Evolutionary conservation across 2,888 invertebrate genomes (phyloP).

Genomic region (Ceraclea dissimilis): DNA sequence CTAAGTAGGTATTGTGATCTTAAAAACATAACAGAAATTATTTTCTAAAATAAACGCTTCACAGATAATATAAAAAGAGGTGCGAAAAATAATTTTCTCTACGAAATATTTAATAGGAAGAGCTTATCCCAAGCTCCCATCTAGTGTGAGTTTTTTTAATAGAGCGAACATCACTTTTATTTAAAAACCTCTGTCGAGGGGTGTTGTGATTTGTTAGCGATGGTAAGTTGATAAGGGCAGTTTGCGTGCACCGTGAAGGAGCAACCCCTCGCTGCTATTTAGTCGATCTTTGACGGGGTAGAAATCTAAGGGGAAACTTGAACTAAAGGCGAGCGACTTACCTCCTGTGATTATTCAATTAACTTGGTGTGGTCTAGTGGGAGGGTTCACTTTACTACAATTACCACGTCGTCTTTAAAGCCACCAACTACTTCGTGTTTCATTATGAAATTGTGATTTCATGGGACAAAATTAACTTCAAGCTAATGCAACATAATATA

Average conservation of each 20-base stretch:
- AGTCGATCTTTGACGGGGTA: background rate
- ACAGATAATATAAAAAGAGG: no score
- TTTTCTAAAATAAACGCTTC: no score
- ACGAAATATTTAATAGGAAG: no score
- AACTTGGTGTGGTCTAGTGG: background rate
- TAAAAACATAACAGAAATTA: no score
- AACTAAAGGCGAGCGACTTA: background rate
- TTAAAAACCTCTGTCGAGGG: background rate
- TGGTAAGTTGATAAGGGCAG: background rate
- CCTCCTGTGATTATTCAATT: conserved; percentile 2
- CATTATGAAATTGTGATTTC: background rate
- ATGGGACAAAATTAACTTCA: no score
- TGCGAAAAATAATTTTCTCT: no score
- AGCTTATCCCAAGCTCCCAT: no score
- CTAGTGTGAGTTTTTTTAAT: background rate
- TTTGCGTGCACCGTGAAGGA: conserved; percentile 2
- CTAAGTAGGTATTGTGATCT: no score
- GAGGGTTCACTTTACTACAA: background rate
- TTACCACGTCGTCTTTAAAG: background rate
- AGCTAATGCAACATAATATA: no score
- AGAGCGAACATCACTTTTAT: background rate
- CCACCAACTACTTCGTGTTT: background rate
- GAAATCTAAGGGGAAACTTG: background rate
- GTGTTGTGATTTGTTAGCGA: background rate
- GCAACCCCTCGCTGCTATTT: background rate